Conservation (phyloP, 2,888 invertebrate genomes). For the Hermaeophaga mercurialis region DNA sequence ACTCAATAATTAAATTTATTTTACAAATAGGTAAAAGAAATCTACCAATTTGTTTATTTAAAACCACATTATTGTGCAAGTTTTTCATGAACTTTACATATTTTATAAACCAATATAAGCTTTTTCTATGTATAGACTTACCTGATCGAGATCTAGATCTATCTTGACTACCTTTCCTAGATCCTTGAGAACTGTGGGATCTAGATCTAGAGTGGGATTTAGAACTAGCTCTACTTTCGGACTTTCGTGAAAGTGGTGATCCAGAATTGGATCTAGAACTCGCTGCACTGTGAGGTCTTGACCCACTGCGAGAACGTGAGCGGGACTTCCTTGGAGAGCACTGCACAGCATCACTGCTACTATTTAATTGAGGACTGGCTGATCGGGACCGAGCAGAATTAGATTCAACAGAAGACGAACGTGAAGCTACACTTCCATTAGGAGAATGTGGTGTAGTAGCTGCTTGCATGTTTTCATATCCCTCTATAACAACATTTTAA, state of each 20-base stretch:
- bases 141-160: conserved; percentile 43
- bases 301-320: conserved; percentile 41
- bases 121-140: not conserved
- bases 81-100: not conserved
- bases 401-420: conserved; percentile 45
- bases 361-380: conserved; percentile 27
- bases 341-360: conserved; percentile 32
- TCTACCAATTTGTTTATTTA: not conserved
- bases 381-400: conserved; percentile 34
- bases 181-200: conserved; percentile 44
- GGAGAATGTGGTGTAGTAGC: conserved; percentile 32
- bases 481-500: conserved; percentile 31
- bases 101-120: not conserved
- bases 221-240: conserved; percentile 39
- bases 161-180: conserved; percentile 33
- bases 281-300: conserved; percentile 45
- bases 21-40: not conserved
- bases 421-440: conserved; percentile 35
- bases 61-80: too few species aligned
- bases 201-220: conserved; percentile 43
- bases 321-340: conserved; percentile 27
- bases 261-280: conserved; percentile 49
- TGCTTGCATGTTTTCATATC: conserved; percentile 23
- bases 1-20: not conserved
- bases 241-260: conserved; percentile 31